Percentiles rank a stretch among this genome's conserved stretches.
These are phyloP conservation scores for Perca flavescens DNA, from an alignment of 2,113 vertebrate genomes.

Conservation along the genomic window DNA sequence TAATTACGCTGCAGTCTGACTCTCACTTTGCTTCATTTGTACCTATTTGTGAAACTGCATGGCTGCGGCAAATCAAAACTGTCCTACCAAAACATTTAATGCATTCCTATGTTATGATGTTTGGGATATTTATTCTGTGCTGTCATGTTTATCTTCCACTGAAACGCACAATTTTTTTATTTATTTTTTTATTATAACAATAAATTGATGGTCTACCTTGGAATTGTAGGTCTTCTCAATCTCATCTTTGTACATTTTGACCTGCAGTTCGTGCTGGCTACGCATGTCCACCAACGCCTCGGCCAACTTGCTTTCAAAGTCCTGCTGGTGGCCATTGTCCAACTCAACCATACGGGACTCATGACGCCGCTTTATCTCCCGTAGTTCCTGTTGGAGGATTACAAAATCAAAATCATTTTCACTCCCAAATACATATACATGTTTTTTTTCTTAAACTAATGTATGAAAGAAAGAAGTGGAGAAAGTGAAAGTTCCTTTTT, in stretches of 20 bases:
- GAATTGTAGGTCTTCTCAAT: constrained; percentile 92
- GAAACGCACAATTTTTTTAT: not conserved
- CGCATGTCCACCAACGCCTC: constrained; percentile 89
- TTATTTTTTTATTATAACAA: too few relatives aligned
- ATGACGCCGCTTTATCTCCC: constrained; percentile 89
- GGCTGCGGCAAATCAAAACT: not conserved
- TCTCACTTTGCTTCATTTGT: not conserved
- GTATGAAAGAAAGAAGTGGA: not conserved
- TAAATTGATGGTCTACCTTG: constrained; percentile 82
- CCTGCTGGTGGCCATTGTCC: constrained; percentile 88
- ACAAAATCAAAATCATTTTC: not conserved
- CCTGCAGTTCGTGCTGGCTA: constrained; percentile 89
- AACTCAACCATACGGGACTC: constrained; percentile 93
- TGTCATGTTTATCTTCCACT: not conserved
- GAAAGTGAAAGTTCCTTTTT: not conserved
- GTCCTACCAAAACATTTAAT: too few relatives aligned
- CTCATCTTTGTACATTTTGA: constrained; percentile 91
- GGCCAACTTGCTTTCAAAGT: constrained; percentile 90
- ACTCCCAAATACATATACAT: not conserved
- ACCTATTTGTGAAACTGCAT: not conserved
- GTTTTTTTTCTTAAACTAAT: too few relatives aligned
- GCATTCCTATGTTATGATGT: not conserved
- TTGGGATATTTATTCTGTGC: not conserved
- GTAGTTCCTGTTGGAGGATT: constrained; percentile 84
- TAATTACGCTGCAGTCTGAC: not conserved